Base-by-base conservation (phyloP, 2,888 invertebrate genomes). In the Erpobdella octoculata region DNA sequence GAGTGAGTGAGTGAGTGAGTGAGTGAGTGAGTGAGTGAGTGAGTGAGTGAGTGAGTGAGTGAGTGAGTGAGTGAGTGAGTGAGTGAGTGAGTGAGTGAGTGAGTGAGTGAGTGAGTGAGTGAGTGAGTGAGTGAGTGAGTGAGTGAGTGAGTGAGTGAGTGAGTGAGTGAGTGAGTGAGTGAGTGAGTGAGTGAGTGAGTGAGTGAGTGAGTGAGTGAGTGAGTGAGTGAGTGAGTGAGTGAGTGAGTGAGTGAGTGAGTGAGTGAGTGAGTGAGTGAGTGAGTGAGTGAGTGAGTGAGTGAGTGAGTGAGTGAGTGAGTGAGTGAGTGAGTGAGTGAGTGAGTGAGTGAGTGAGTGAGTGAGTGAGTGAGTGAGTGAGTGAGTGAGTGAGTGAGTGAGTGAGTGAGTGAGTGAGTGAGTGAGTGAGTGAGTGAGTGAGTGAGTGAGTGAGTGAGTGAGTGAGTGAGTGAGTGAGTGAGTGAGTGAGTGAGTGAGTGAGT, bases 171-270 rank as follows among this genome's bases (percentile, higher is more conserved):
- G 69, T 12, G 69, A 9, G 69, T 15, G 69, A 25, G 69, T 15
- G 59, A 25, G 69, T 25, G 69, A 9, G 69, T 15, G 69, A 25
- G 69, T 25, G 71, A 25, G 64, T 28, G 71, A 38, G 71, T 28
- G 71, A 38, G 71, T 21, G 64, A 31, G 65, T 21, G 65, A 38
- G 71, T 28, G 71, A 36, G 71, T 38, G 71, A 33, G 71, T 65
- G 71, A 35, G 71, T 46, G 71, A 33, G 65, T 65, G 65, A 33
- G 71, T 65, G 71, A 25, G 71, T 62, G 62, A 36, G 64, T 65
- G 71, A 36, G 64, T 38, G 71, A 35, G 41, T 65, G 71, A 33
- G 71, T 65, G 64, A 25, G 71, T 74, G 73, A 72, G 71, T 74
- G 73, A 67, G 73, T 73, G 69, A 74, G 73, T 73, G 25, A 67